Evolutionary conservation across 2,797 vertebrate species (phyloP).

Genomic region (Pogoniulus pusillus): DNA sequence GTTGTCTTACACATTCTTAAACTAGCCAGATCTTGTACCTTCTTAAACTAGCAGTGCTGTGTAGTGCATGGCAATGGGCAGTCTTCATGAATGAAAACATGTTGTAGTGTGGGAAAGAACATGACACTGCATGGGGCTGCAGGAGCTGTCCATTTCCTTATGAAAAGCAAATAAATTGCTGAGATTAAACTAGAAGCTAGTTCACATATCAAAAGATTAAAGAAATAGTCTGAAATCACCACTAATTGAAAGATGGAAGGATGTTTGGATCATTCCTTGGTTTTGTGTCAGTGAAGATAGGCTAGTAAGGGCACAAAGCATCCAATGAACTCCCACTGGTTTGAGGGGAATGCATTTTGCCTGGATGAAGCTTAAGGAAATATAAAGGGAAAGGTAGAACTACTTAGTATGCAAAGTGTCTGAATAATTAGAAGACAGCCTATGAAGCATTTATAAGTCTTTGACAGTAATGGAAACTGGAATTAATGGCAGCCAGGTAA

Average conservation of each 20-base stretch:
- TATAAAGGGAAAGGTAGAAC: not conserved
- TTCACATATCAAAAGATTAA: not conserved
- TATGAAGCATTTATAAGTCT: not conserved
- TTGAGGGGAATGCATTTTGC: not conserved
- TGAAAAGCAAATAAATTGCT: not conserved
- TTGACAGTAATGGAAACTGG: constrained; percentile 17
- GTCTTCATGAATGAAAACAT: not conserved
- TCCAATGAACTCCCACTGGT: not conserved
- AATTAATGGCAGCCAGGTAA: constrained; percentile 42
- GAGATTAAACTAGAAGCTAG: not conserved
- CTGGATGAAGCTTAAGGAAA: not conserved
- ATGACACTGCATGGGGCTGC: not conserved
- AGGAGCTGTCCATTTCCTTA: not conserved
- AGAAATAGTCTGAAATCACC: not conserved
- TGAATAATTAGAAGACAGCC: constrained; percentile 22
- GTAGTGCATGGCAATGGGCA: not conserved
- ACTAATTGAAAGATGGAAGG: not conserved
- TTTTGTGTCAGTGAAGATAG: not conserved
- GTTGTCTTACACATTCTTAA: not conserved
- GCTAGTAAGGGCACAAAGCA: not conserved
- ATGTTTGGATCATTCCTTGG: not conserved
- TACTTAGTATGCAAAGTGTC: not conserved
- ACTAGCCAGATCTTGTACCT: not conserved
- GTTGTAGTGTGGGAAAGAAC: not conserved
- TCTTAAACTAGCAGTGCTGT: not conserved